A percentile compares a stretch with the other conserved stretches of the same genome.
Evolutionary conservation across 2,113 vertebrate species (phyloP).

Genomic region (Gnathonemus echidnorhynchus): DNA sequence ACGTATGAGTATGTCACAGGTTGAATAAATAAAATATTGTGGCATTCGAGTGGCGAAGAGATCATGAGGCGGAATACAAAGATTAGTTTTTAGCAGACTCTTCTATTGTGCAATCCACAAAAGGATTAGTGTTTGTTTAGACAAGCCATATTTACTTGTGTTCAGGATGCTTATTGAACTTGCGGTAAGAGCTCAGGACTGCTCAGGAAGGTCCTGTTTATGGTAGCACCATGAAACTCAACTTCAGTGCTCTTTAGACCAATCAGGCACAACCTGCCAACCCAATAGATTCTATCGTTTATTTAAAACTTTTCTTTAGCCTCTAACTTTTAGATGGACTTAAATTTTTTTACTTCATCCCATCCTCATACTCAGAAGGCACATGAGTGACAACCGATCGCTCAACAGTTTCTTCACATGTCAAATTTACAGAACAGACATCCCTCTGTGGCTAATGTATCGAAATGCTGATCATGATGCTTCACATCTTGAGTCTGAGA

Average conservation of each 20-base stretch:
- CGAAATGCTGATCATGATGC: neutral
- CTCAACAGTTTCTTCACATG: neutral
- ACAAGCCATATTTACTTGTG: conserved; percentile 49
- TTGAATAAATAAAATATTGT: too few species aligned
- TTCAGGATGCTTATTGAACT: neutral
- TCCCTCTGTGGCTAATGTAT: too few species aligned
- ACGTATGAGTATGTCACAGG: too few species aligned
- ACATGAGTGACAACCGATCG: neutral
- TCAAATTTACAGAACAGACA: neutral
- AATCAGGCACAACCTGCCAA: neutral
- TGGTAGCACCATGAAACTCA: neutral
- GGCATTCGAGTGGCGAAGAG: too few species aligned
- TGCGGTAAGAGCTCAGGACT: neutral
- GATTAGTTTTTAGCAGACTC: too few species aligned
- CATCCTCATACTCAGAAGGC: neutral
- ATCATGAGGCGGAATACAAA: too few species aligned
- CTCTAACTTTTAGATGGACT: neutral
- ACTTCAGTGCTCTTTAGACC: neutral
- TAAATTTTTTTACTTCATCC: neutral
- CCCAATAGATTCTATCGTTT: neutral
- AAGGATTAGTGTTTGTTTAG: conserved; percentile 58
- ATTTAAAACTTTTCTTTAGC: neutral
- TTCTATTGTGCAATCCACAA: too few species aligned
- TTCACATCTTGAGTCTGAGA: neutral
- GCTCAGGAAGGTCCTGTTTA: neutral